Evolutionary conservation across 2,888 invertebrate species (phyloP), one percentile per base, ranked within the genome.

Genomic region (Phyto melanocephala): DNA sequence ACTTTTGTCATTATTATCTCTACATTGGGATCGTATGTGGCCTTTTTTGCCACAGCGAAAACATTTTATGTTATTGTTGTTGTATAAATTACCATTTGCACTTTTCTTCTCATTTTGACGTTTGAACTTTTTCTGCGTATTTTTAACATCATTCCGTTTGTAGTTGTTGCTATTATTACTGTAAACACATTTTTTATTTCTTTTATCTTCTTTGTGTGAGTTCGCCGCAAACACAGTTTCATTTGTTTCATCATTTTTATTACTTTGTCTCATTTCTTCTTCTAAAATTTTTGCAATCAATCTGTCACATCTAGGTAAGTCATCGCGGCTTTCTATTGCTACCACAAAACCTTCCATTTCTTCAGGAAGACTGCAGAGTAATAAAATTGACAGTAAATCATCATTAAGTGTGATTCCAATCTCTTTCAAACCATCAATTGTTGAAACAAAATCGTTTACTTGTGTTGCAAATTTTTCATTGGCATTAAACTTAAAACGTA

Each of bases 311-410:
- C 24, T 77, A 0, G 80, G 84, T 15, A 84, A 68, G 10, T 20
- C 6, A 42, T 78, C 81, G n/a, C 82, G 47, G 35, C 80, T 83
- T 45, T 83, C 78, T 10, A 82, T 72, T 37, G 82, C 78, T 0
- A 80, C 63, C 1, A 80, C 65, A 58, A 82, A 79, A 67, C 35
- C 62, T 45, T 78, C 82, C 68, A 78, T 81, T 72, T 81, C 77
- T 8, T 74, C 67, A 7, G 77, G 70, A 42, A 81, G 62, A 15
- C 68, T 62, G 28, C 84, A 80, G 4, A 84, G 42, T 13, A 84
- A 67, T 11, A 84, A 42, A 35, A 81, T 54, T 6, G 54, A 76
- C 13, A 81, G 22, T 10, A 84, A 77, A 52, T 80, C 80, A 13
- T 80, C 74, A 28, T 79, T 68, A 13, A 80, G 42, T 1, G 5